Percentiles rank a stretch among this genome's conserved stretches.
Evolutionary conservation across 2,888 invertebrate species (phyloP).

Genomic region (Calliopum simillimum): DNA sequence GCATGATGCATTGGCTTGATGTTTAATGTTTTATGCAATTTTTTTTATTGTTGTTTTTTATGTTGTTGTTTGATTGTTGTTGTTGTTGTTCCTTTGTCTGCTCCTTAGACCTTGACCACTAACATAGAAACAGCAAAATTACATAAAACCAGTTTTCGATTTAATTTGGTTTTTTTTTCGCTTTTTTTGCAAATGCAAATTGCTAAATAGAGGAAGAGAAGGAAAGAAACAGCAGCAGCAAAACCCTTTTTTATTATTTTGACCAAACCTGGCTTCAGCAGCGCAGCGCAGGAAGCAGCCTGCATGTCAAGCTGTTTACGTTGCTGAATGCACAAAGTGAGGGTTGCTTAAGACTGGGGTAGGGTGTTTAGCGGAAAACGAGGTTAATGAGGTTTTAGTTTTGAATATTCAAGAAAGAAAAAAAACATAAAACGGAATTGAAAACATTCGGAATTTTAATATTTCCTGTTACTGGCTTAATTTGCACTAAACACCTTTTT

Average conservation of each 20-base stretch:
- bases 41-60: constrained; percentile 23
- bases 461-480: too few relatives aligned
- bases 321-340: neutral
- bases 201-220: neutral
- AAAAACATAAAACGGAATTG: too few relatives aligned
- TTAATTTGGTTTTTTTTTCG: constrained; percentile 11
- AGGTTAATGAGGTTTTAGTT: constrained; percentile 14
- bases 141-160: constrained; percentile 39
- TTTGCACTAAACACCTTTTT: too few relatives aligned
- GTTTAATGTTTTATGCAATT: constrained; percentile 39
- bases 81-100: constrained; percentile 54
- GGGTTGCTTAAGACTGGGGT: neutral
- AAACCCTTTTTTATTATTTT: neutral
- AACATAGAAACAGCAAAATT: constrained; percentile 56
- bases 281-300: neutral
- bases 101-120: constrained; percentile 68
- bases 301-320: neutral
- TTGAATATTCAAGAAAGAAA: too few relatives aligned
- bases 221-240: too few relatives aligned
- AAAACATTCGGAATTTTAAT: too few relatives aligned
- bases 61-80: constrained; percentile 49
- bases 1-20: constrained; percentile 55
- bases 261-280: neutral
- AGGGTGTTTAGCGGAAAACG: neutral
- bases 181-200: constrained; percentile 24